Conservation (phyloP, 2,797 vertebrate genomes). For the Falco berigora region DNA sequence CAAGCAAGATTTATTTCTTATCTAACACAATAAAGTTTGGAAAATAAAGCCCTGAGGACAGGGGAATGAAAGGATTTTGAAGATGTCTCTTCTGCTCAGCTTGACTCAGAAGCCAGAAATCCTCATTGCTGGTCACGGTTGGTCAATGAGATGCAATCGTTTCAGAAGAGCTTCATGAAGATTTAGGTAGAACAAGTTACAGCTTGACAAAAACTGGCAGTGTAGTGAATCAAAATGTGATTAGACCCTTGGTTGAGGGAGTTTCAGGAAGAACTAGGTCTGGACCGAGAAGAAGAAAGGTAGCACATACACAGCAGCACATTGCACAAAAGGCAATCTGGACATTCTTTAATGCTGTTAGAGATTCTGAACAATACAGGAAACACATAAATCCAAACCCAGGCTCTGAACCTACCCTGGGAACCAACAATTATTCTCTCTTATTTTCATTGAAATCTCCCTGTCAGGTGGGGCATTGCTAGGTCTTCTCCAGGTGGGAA, state of each 20-base stretch:
- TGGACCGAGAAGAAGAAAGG: background rate
- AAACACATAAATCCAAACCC: background rate
- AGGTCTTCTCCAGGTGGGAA: background rate
- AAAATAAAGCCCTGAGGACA: background rate
- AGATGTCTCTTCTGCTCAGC: background rate
- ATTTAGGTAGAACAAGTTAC: background rate
- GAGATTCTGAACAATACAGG: background rate
- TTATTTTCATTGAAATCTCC: background rate
- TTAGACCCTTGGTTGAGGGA: background rate
- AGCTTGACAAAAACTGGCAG: background rate
- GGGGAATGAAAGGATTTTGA: background rate
- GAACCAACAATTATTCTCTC: background rate
- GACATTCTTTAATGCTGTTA: constrained; percentile 35
- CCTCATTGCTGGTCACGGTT: background rate
- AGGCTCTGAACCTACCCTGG: background rate
- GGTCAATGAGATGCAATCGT: background rate
- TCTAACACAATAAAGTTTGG: background rate
- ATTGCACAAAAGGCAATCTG: background rate
- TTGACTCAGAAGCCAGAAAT: background rate
- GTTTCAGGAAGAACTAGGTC: background rate
- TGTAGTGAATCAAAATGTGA: background rate
- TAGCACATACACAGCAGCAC: background rate
- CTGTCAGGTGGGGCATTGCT: background rate
- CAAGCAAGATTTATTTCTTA: background rate
- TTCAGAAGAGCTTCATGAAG: background rate